Percentiles rank a stretch among this genome's conserved stretches.
phyloP scores from a whole-genome alignment of 2,888 invertebrate species.

The Chymomyza amoena region DNA sequence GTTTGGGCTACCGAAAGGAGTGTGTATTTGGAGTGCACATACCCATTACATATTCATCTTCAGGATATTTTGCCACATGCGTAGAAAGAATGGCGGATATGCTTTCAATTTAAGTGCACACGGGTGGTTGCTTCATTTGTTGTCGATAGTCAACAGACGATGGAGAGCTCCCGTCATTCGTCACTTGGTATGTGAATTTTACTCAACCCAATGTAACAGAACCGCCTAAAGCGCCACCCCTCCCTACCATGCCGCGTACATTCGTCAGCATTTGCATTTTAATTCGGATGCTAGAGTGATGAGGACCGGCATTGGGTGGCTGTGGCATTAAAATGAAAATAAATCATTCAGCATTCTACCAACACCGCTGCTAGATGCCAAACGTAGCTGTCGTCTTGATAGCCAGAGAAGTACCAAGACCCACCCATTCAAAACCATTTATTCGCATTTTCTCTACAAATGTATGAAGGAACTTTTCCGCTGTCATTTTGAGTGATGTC shows the following conservation, averaged over 20 bases:
- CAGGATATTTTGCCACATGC: neutral
- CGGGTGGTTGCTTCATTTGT: neutral
- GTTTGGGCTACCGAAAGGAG: no score
- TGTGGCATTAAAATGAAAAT: slow-evolving; percentile 56
- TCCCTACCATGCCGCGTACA: slow-evolving; percentile 46
- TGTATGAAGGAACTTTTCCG: slow-evolving; percentile 72
- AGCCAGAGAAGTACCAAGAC: neutral
- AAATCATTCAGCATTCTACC: slow-evolving; percentile 60
- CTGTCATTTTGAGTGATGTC: slow-evolving; percentile 79
- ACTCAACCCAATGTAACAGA: neutral
- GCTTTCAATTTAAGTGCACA: neutral
- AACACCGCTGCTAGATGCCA: neutral
- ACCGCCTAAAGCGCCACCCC: neutral
- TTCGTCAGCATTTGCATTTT: slow-evolving; percentile 77
- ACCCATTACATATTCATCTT: neutral
- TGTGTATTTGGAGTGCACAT: no score
- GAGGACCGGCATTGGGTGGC: slow-evolving; percentile 22
- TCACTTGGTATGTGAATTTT: neutral
- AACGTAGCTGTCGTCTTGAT: neutral
- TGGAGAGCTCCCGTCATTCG: neutral
- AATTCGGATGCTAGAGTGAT: slow-evolving; percentile 73
- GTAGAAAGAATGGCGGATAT: neutral
- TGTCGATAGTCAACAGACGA: neutral
- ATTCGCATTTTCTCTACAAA: slow-evolving; percentile 58
- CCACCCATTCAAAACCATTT: slow-evolving; percentile 57